Percentiles rank a stretch among this genome's conserved stretches.
Evolutionary conservation across 92 coral and sea anemone genomes (phyloP).

Genomic region (Porites divaricata): DNA sequence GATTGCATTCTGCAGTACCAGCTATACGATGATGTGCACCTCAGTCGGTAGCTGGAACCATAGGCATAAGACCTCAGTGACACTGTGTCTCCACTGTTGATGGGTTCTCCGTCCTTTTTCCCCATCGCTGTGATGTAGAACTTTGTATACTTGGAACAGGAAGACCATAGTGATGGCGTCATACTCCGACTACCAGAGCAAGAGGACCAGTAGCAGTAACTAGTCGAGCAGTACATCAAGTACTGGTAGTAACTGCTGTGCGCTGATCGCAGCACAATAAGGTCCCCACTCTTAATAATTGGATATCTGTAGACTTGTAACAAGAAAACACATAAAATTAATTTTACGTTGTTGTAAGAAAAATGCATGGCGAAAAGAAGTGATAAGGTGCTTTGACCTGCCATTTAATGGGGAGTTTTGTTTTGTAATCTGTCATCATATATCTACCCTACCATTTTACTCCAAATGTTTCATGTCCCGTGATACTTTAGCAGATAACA

Average conservation of each 20-base stretch:
- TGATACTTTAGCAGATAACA: not conserved
- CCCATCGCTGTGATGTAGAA: conserved; percentile 68
- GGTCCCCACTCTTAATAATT: conserved; percentile 77
- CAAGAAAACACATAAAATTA: not conserved
- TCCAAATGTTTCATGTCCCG: not conserved
- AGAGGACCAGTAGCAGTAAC: conserved; percentile 33
- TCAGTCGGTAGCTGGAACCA: conserved; percentile 39
- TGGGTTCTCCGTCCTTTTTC: conserved; percentile 74
- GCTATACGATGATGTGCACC: conserved; percentile 28
- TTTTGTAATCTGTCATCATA: no score
- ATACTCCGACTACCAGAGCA: conserved; percentile 55
- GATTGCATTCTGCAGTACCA: conserved; percentile 2
- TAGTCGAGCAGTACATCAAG: conserved; percentile 6
- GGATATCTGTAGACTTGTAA: conserved; percentile 65
- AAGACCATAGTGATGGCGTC: conserved; percentile 59
- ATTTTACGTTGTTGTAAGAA: not conserved
- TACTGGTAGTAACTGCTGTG: conserved; percentile 25
- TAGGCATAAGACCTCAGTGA: not conserved
- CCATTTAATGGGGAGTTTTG: no score
- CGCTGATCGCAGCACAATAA: conserved; percentile 61
- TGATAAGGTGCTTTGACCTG: no score
- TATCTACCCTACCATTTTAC: no score
- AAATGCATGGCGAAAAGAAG: no score
- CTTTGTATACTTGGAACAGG: not conserved
- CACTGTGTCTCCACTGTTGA: conserved; percentile 76